Percentiles rank a stretch among this genome's conserved stretches.
Conservation (phyloP, 2,113 vertebrate species). For the Varanus salvator region DNA sequence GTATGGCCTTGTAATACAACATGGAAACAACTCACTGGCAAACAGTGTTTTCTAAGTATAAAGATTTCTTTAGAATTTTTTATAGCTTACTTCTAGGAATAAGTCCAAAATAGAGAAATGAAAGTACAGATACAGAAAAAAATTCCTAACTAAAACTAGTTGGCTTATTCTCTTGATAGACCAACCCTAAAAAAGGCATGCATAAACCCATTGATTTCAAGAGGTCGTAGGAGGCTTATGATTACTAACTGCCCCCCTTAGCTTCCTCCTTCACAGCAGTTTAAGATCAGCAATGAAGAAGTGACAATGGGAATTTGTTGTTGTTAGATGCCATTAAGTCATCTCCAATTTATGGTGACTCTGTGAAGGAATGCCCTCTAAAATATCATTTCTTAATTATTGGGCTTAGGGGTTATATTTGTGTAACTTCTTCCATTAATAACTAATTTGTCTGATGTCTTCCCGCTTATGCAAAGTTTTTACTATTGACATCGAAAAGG, state of each 20-base stretch:
- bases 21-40: background rate
- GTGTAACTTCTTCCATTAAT: background rate
- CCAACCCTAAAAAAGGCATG: background rate
- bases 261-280: background rate
- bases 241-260: too few relatives aligned
- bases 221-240: too few relatives aligned
- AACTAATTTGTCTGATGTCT: background rate
- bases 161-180: background rate
- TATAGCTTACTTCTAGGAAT: background rate
- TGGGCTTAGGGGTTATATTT: too few relatives aligned
- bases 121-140: background rate
- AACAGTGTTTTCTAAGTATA: background rate
- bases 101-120: background rate
- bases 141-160: background rate
- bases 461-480: background rate
- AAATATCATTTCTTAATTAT: too few relatives aligned
- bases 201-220: background rate
- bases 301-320: background rate
- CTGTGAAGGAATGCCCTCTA: too few relatives aligned
- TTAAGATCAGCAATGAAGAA: background rate
- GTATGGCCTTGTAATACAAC: background rate
- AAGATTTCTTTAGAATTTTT: background rate
- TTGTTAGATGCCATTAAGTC: too few relatives aligned
- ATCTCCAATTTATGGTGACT: too few relatives aligned
- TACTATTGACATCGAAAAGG: background rate